These are phyloP conservation scores for Platycheirus rosarum DNA, from an alignment of 2,888 invertebrate species.

Conservation along the genomic window DNA sequence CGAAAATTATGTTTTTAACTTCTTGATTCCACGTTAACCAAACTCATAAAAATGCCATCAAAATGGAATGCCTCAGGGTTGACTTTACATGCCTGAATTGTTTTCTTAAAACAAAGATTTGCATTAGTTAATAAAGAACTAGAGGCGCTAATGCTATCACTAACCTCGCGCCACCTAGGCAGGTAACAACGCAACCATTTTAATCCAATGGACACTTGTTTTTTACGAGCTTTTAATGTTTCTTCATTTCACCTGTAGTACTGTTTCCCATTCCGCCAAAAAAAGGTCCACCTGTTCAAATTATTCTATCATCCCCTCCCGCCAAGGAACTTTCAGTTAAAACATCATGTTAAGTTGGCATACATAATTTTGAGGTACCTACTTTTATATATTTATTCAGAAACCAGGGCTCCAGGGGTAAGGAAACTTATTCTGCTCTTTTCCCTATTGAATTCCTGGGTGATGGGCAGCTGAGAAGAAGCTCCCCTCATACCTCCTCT, in stretches of 20 bases:
- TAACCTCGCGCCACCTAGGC: no score
- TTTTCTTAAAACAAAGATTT: not conserved
- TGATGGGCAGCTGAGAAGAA: not conserved
- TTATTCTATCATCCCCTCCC: conserved; percentile 2
- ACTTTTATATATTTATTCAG: not conserved
- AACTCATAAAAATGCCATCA: no score
- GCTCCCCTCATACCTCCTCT: not conserved
- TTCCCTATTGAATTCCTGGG: conserved; percentile 23
- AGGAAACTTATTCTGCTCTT: conserved; percentile 40
- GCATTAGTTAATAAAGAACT: no score
- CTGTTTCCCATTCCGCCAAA: no score
- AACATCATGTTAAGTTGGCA: conserved; percentile 54
- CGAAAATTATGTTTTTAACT: not conserved
- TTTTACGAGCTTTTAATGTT: no score
- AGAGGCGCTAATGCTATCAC: no score
- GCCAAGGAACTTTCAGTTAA: conserved; percentile 27
- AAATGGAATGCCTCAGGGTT: not conserved
- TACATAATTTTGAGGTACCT: conserved; percentile 10
- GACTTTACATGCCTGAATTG: not conserved
- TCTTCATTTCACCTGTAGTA: no score
- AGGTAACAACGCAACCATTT: no score
- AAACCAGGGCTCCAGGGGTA: conserved; percentile 29
- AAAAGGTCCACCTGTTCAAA: no score
- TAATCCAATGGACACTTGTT: no score
- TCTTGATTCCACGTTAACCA: no score